phyloP scores from a whole-genome alignment of 2,113 vertebrate genomes.

The Nibea coibor region DNA sequence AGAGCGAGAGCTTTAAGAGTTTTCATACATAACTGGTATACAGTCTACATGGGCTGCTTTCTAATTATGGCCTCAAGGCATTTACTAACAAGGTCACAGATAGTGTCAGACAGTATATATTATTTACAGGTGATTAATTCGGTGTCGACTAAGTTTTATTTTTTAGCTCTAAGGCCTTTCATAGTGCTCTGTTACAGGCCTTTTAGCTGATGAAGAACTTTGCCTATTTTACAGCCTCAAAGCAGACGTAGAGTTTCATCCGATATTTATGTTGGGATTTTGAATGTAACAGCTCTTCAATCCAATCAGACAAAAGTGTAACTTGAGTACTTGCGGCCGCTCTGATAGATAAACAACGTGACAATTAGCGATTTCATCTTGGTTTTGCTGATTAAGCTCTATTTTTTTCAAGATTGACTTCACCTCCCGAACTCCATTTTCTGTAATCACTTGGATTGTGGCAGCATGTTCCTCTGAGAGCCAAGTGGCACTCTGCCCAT shows the following conservation, averaged over 20 bases:
- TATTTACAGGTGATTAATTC: background rate
- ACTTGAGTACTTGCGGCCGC: background rate
- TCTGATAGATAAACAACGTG: slow-evolving; percentile 21
- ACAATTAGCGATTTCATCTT: slow-evolving; percentile 17
- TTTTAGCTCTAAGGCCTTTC: background rate
- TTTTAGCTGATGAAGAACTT: background rate
- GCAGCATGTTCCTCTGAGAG: slow-evolving; percentile 24
- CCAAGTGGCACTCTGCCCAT: slow-evolving; percentile 53
- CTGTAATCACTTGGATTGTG: slow-evolving; percentile 53
- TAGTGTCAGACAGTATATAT: background rate
- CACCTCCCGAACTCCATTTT: slow-evolving; percentile 45
- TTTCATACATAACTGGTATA: background rate
- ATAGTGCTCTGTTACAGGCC: background rate
- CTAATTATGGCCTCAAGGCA: background rate
- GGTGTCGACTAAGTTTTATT: background rate
- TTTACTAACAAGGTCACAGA: slow-evolving; percentile 6
- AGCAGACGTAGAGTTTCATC: background rate
- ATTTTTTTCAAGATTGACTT: slow-evolving; percentile 27
- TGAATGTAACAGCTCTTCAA: background rate
- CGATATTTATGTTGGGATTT: background rate
- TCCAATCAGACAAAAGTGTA: slow-evolving; percentile 26
- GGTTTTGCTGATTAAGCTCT: slow-evolving; percentile 40
- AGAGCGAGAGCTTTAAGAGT: slow-evolving; percentile 4
- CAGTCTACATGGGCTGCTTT: slow-evolving; percentile 1
- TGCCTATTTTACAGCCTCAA: background rate